These are phyloP conservation scores for Drosophila prosaltans DNA, from an alignment of 1,140 invertebrate genomes.

Conservation along the genomic window DNA sequence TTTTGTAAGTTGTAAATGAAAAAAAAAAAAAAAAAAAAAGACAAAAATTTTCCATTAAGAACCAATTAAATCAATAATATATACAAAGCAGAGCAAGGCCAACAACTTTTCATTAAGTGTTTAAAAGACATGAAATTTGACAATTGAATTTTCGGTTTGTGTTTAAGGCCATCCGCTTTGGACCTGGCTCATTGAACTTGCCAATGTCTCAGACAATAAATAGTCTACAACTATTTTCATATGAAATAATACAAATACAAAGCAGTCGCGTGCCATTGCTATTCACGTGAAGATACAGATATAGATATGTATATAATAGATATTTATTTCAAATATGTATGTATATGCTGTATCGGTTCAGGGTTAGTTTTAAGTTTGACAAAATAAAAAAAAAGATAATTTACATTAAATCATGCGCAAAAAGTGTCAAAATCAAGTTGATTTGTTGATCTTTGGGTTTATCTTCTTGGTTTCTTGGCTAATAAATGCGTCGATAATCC, in stretches of 20 bases:
- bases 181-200: constrained; percentile 69
- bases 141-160: not conserved
- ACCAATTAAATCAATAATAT: constrained; percentile 44
- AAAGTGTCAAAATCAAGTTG: constrained; percentile 36
- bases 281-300: constrained; percentile 48
- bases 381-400: not conserved
- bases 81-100: constrained; percentile 61
- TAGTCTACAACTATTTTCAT: not conserved
- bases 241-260: not conserved
- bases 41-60: constrained; percentile 34
- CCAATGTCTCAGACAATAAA: constrained; percentile 39
- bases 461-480: not conserved
- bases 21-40: no score
- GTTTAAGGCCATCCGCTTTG: constrained; percentile 55
- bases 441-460: constrained; percentile 23
- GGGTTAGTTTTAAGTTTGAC: constrained; percentile 15
- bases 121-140: not conserved
- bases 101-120: constrained; percentile 51
- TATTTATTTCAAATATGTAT: constrained; percentile 20
- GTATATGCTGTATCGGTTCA: constrained; percentile 14
- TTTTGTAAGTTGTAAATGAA: no score
- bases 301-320: constrained; percentile 6
- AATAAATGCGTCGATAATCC: constrained; percentile 41
- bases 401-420: constrained; percentile 32
- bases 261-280: constrained; percentile 57